Percentiles rank a stretch among this genome's conserved stretches.
These are phyloP conservation scores for Radopholus similis DNA, from an alignment of 1,140 invertebrate genomes.

Conservation along the genomic window DNA sequence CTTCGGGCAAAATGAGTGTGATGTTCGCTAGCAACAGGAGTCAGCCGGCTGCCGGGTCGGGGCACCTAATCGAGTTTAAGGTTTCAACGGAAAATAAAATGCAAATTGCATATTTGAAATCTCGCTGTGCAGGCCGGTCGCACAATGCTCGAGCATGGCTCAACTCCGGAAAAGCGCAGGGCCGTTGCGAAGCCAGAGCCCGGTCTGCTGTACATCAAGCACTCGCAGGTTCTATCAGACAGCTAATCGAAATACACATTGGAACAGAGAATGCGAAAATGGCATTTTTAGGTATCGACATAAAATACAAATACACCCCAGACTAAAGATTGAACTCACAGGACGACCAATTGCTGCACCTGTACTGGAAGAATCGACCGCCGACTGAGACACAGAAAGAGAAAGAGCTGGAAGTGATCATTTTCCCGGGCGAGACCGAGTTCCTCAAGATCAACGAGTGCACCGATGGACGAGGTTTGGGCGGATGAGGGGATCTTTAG, in stretches of 20 bases:
- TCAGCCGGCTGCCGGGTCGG: conserved; percentile 5
- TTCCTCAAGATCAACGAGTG: conserved; percentile 89
- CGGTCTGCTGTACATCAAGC: conserved; percentile 86
- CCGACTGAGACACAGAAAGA: conserved; percentile 70
- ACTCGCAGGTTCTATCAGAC: too few species aligned
- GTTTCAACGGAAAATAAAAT: neutral
- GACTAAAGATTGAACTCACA: too few species aligned
- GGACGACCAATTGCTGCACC: conserved; percentile 92
- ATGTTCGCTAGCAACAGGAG: conserved; percentile 36
- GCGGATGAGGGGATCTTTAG: too few species aligned
- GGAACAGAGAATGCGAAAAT: too few species aligned
- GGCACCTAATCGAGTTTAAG: conserved; percentile 40
- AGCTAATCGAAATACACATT: too few species aligned
- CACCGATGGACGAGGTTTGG: conserved; percentile 90
- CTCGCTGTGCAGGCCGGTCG: conserved; percentile 31
- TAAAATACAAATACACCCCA: too few species aligned
- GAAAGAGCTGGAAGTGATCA: conserved; percentile 87
- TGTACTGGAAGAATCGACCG: conserved; percentile 97
- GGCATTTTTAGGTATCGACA: too few species aligned
- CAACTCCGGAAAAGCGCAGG: conserved; percentile 44
- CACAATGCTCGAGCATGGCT: conserved; percentile 37
- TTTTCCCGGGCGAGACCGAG: conserved; percentile 97
- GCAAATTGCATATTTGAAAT: neutral
- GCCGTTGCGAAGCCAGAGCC: conserved; percentile 84
- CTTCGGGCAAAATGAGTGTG: conserved; percentile 39